Evolutionary conservation across 2,888 invertebrate genomes (phyloP).

Genomic region (Bombylius discolor): DNA sequence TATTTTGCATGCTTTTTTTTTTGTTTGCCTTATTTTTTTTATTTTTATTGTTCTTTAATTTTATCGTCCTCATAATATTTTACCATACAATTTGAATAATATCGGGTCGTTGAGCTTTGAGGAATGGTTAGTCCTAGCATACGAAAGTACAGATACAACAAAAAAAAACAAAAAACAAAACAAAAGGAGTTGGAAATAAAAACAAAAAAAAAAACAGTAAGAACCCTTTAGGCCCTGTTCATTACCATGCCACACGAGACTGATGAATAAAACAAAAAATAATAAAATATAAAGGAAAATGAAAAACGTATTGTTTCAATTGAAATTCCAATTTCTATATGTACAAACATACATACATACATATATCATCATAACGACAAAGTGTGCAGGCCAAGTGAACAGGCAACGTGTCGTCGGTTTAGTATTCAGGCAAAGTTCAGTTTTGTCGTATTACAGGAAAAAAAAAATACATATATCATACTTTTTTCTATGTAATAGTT

Average conservation of each 20-base stretch:
- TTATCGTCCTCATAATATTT: background rate
- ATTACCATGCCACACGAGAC: background rate
- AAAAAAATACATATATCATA: no score
- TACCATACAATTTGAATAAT: background rate
- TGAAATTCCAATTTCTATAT: background rate
- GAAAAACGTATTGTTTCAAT: background rate
- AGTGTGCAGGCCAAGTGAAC: no score
- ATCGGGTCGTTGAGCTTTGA: background rate
- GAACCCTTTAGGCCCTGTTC: background rate
- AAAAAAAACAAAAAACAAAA: background rate
- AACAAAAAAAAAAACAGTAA: background rate
- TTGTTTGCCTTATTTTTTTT: background rate
- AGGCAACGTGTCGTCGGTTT: no score
- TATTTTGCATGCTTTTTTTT: background rate
- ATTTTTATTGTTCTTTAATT: background rate
- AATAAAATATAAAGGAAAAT: background rate
- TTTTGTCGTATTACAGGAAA: no score
- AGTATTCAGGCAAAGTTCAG: no score
- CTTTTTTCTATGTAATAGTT: no score
- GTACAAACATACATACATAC: no score
- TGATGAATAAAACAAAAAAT: background rate
- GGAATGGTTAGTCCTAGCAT: background rate
- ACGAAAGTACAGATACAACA: background rate
- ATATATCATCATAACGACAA: background rate
- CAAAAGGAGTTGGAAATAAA: background rate